Base-by-base conservation (phyloP, 1,140 invertebrate species). In the Brachystomella parvula region DNA sequence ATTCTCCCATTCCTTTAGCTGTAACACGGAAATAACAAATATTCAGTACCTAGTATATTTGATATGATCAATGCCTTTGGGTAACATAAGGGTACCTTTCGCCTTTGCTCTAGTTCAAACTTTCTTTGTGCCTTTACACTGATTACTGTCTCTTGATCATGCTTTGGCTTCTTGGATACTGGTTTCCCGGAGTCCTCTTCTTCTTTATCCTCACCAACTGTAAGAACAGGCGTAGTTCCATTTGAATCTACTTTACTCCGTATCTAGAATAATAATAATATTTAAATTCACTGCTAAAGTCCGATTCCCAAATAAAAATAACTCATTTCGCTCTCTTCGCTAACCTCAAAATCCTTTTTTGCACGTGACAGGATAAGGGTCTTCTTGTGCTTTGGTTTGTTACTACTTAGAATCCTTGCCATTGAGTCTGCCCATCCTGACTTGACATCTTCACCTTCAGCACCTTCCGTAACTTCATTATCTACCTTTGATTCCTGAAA, bases 301-400 rank as follows among this genome's bases (percentile, higher is more conserved):
- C 12, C 21, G 21, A 28, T 63, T 64, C 71, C 63, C 19, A 57
- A 59, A 62, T 64, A 64, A 49, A 35, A 61, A 35, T 2, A 19
- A 15, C 21, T 35, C 28, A n/a, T 33, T 21, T 29, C 17, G 2
- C 17, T 1, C 2, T 3, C 32, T 61, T 17, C 39, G 78, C 64
- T 61, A 67, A 77, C 72, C 67, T 80, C 75, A 61, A 70, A 72
- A 61, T 81, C 79, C 67, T 78, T 80, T 62, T 76, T 79, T 3
- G 77, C 79, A 71, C 79, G 78, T 3, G 77, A 76, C 3, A 92
- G 76, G 2, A 90, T 86, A 64, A 89, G 75, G 0, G 83, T 83
- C 75, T 86, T 87, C 73, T 88, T 89, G 47, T 82, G 82, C 78
- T 88, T 87, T 1, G 87, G 86, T 76, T 89, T 87, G 47, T 82